These are phyloP conservation scores for Promerops cafer DNA, from an alignment of 2,113 vertebrate species.

Conservation along the genomic window DNA sequence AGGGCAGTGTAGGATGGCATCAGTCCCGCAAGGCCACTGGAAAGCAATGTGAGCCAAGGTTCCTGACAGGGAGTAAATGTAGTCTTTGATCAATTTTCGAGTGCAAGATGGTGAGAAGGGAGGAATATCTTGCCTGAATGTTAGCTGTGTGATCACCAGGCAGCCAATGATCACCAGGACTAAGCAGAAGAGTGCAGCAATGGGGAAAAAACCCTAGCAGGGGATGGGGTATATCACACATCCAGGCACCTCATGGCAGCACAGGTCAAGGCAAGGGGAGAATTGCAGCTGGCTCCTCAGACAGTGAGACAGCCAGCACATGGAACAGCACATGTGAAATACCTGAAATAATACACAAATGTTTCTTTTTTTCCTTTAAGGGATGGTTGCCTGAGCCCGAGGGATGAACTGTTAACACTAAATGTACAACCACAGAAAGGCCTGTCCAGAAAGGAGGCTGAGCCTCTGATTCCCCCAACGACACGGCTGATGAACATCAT, in stretches of 20 bases:
- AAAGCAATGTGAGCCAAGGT: neutral
- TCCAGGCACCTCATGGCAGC: neutral
- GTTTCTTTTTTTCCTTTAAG: constrained; percentile 4
- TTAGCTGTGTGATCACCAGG: neutral
- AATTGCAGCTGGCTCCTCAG: neutral
- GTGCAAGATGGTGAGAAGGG: neutral
- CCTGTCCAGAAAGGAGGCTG: constrained; percentile 41
- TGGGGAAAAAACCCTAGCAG: neutral
- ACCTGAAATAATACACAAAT: neutral
- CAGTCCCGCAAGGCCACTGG: neutral
- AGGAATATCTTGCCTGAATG: neutral
- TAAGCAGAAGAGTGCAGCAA: neutral
- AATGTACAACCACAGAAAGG: constrained; percentile 67
- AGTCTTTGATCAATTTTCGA: neutral
- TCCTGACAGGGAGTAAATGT: neutral
- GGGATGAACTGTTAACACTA: constrained; percentile 61
- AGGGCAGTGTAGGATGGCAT: neutral
- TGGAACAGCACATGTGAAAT: too few relatives aligned
- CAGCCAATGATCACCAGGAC: neutral
- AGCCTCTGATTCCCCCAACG: neutral
- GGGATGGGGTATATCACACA: neutral
- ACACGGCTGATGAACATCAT: constrained; percentile 27
- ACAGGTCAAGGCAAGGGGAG: neutral
- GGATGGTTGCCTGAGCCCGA: constrained; percentile 34
- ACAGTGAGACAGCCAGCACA: neutral